Conservation (phyloP, 2,797 vertebrate species). For the Lutjanus campechanus region DNA sequence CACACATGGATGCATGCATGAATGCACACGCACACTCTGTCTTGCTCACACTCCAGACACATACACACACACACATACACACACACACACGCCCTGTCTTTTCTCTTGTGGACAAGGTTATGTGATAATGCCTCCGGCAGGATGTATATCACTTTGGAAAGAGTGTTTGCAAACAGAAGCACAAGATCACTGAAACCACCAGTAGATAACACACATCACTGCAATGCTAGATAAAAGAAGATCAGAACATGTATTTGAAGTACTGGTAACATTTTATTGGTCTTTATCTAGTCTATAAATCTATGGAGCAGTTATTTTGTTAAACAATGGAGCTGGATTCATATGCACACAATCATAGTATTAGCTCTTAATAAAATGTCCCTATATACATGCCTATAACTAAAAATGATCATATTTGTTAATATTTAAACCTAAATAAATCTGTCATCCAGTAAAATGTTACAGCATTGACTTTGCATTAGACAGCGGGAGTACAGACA, state of each 20-base stretch:
- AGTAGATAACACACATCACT: neutral
- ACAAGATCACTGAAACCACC: constrained; percentile 8
- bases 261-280: neutral
- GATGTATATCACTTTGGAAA: constrained; percentile 36
- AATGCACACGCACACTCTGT: constrained; percentile 14
- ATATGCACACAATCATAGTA: neutral
- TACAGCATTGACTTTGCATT: neutral
- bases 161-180: constrained; percentile 17
- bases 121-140: constrained; percentile 41
- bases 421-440: neutral
- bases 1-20: constrained; percentile 36
- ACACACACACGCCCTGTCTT: neutral
- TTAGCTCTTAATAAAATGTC: neutral
- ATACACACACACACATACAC: neutral
- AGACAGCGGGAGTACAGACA: neutral
- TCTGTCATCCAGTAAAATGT: neutral
- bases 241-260: neutral
- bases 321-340: neutral
- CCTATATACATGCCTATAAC: neutral
- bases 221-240: neutral
- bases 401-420: constrained; percentile 1
- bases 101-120: constrained; percentile 39
- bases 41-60: neutral
- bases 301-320: neutral
- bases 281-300: neutral